Conservation (phyloP, 2,797 vertebrate genomes). For the Mastacembelus armatus region DNA sequence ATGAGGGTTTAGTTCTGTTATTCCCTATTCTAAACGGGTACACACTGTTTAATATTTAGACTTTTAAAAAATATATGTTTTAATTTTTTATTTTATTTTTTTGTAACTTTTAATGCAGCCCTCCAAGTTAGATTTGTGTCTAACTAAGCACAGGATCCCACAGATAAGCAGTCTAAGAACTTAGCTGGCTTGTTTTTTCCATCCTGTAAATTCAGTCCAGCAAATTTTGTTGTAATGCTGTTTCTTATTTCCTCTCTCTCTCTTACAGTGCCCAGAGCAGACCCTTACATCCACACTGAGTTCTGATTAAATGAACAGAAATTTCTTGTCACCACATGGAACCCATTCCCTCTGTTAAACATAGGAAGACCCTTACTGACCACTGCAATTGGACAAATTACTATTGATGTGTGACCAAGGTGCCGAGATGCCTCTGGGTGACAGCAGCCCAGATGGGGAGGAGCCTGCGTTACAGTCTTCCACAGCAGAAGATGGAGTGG, state of each 20-base stretch:
- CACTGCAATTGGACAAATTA: constrained; percentile 36
- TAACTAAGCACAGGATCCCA: too few relatives aligned
- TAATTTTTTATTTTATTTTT: too few relatives aligned
- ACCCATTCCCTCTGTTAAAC: constrained; percentile 33
- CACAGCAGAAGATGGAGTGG: constrained; percentile 35
- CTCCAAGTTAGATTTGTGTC: too few relatives aligned
- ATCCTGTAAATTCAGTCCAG: not conserved
- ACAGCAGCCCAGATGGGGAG: constrained; percentile 67
- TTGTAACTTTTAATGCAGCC: not conserved
- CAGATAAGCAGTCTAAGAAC: not conserved
- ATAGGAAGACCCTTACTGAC: constrained; percentile 55
- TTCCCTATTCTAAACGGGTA: too few relatives aligned
- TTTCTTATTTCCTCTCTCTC: constrained; percentile 1
- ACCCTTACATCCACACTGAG: not conserved
- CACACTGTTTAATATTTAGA: too few relatives aligned
- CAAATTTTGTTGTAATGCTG: not conserved
- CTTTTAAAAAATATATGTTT: too few relatives aligned
- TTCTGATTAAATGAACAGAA: constrained; percentile 6
- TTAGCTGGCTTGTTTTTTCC: not conserved
- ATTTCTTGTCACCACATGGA: constrained; percentile 54
- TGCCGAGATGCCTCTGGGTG: constrained; percentile 69
- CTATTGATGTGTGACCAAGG: constrained; percentile 69
- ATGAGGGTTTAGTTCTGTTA: not conserved
- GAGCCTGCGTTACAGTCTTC: constrained; percentile 50
- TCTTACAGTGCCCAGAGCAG: constrained; percentile 27